Evolutionary conservation across 2,797 vertebrate genomes (phyloP).

Genomic region (Pyrocephalus nanus): DNA sequence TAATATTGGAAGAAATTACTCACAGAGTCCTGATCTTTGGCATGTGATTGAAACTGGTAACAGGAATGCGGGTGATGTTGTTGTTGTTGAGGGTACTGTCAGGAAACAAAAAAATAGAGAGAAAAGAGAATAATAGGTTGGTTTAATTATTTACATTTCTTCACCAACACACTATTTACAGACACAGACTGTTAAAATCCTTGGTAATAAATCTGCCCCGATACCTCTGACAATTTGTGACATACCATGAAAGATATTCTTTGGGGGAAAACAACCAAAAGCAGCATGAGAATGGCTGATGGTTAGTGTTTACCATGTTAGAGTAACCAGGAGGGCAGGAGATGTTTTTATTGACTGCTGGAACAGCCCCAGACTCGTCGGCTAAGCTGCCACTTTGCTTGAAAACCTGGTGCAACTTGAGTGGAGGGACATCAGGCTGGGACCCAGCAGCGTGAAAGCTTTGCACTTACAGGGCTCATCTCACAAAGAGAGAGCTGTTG

Average conservation of each 20-base stretch:
- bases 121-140: not conserved
- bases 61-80: slow-evolving; percentile 96
- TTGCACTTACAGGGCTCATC: not conserved
- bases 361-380: not conserved
- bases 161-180: slow-evolving; percentile 16
- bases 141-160: slow-evolving; percentile 5
- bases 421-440: not conserved
- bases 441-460: not conserved
- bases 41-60: slow-evolving; percentile 99
- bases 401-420: not conserved
- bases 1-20: slow-evolving; percentile 75
- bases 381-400: not conserved
- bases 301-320: not conserved
- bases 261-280: not conserved
- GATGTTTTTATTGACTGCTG: not conserved
- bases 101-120: slow-evolving; percentile 38
- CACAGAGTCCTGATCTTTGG: slow-evolving; percentile 97
- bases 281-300: not conserved
- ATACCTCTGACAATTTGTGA: not conserved
- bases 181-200: not conserved
- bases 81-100: slow-evolving; percentile 98
- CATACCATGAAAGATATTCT: not conserved
- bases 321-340: not conserved
- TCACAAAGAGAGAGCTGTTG: not conserved
- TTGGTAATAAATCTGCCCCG: not conserved